Base-by-base conservation (phyloP, 2,797 vertebrate genomes). In the Myotis pilosus region DNA sequence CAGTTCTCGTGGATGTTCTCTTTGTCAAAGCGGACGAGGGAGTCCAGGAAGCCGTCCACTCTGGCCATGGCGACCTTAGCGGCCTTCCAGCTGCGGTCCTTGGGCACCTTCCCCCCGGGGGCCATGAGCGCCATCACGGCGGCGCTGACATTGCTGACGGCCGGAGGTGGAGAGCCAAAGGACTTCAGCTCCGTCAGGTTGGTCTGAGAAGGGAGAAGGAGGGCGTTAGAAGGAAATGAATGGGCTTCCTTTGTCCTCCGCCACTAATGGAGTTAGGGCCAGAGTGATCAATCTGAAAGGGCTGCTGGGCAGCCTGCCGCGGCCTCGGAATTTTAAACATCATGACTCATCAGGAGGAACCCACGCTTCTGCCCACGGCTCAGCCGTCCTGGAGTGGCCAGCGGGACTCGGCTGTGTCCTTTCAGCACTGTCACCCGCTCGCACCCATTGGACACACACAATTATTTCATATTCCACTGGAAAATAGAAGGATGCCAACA, bases 181-280 rank as follows among this genome's bases (percentile, higher is more conserved):
- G 99, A 99, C 98, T 99, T 99, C 97, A 99, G 92, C 97, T 99
- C 99, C 0, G 99, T 99, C 97, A 99, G 97, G 95, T 99, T 99
- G 95, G 98, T 99, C 99, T 99, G 98, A 87, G 96, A 95, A 96
- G 76, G 69, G 96, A 92, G 88, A 96, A 94, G n/a, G 92, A 97
- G 91, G 53, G 69, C 30, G 15, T 98, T 89, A 98, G 96, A 84
- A 12, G 92, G 94, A 96, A 97, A 94, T 5, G 30, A 94, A 97
- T 80, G 92, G 84, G 49, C 5, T 97, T 96, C 69, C 94, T 97
- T 96, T 96, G 81, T 94, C 64, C 87, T 96, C n/a, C 22, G 60
- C 87, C 25, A 2, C 94, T 96, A 94, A 96, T 13, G 68, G 90
- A 97, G 95, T 64, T 69, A 95, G 95, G 89, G 44, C 95, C 23